phyloP scores from a whole-genome alignment of 2,888 invertebrate genomes.

The Agrochola macilenta region DNA sequence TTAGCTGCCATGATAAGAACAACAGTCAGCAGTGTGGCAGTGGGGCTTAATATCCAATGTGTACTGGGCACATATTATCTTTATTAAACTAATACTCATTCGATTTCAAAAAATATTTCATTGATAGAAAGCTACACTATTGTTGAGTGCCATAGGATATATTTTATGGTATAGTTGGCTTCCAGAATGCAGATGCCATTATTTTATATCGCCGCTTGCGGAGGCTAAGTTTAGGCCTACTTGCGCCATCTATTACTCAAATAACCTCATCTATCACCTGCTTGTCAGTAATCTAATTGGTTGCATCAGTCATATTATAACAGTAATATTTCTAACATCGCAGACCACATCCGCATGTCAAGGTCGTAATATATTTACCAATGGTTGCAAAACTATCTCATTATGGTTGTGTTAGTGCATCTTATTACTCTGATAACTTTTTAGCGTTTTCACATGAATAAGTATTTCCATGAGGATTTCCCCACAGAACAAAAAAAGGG shows the following conservation, averaged over 20 bases:
- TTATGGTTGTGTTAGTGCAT: background rate
- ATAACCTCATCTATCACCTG: background rate
- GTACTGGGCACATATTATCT: too few species aligned
- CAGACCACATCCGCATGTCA: constrained; percentile 35
- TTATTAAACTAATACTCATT: too few species aligned
- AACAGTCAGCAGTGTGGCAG: too few species aligned
- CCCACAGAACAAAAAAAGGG: background rate
- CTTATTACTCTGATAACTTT: background rate
- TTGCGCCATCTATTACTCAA: background rate
- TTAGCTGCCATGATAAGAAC: too few species aligned
- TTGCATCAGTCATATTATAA: constrained; percentile 37
- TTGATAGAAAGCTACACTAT: too few species aligned
- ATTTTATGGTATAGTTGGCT: too few species aligned
- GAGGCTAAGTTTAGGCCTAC: background rate
- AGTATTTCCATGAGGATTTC: background rate
- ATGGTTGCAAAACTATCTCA: constrained; percentile 25
- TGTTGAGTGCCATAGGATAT: too few species aligned
- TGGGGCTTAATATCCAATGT: too few species aligned
- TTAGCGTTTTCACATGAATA: background rate
- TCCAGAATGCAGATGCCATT: too few species aligned
- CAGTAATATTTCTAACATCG: constrained; percentile 16
- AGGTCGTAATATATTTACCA: constrained; percentile 21
- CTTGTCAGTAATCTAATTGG: constrained; percentile 2
- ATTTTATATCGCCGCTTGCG: too few species aligned
- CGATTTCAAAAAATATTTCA: too few species aligned